Evolutionary conservation across 2,113 vertebrate species (phyloP).

Genomic region (Salminus brasiliensis): DNA sequence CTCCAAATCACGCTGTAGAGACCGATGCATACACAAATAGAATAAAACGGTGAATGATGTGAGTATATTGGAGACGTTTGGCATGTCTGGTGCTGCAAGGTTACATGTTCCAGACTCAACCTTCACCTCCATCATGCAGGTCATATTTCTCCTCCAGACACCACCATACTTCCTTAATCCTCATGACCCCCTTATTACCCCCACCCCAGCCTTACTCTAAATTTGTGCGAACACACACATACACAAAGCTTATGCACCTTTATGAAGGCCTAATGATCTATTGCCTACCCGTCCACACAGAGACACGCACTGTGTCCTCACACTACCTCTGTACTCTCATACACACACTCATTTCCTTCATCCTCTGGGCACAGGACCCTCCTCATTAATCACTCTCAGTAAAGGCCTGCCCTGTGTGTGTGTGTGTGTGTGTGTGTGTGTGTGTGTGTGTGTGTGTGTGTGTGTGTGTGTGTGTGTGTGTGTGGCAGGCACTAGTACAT

Average conservation of each 20-base stretch:
- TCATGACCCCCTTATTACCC: background rate
- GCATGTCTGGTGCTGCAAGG: background rate
- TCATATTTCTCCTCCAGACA: background rate
- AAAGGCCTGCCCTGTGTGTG: constrained; percentile 46
- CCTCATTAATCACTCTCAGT: constrained; percentile 46
- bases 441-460: background rate
- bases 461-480: too few species aligned
- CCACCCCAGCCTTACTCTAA: background rate
- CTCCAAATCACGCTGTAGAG: background rate
- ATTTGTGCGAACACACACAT: constrained; percentile 5
- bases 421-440: background rate
- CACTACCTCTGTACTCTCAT: background rate
- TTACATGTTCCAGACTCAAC: background rate
- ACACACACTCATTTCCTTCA: background rate
- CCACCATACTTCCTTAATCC: background rate
- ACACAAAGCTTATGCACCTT: constrained; percentile 41
- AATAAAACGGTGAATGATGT: background rate
- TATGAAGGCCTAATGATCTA: constrained; percentile 51
- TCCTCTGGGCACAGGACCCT: constrained; percentile 7
- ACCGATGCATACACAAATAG: background rate
- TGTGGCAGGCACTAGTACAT: background rate
- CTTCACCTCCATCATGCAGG: background rate
- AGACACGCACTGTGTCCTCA: background rate
- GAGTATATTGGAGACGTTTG: background rate
- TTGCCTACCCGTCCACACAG: background rate